phyloP scores from a whole-genome alignment of 2,113 vertebrate species.

The Atractosteus spatula region DNA sequence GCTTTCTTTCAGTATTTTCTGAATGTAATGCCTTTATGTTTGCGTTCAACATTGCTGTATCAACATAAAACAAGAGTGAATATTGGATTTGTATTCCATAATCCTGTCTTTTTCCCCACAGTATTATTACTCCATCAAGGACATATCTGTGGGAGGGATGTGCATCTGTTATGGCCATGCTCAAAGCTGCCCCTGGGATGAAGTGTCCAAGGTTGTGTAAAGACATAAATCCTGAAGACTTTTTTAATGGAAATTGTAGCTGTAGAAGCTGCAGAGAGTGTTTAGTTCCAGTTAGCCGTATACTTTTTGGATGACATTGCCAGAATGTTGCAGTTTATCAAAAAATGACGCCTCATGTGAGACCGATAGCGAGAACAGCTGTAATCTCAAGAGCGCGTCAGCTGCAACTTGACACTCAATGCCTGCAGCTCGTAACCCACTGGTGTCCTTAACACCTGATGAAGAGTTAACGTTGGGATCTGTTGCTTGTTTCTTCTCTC shows the following conservation, averaged over 20 bases:
- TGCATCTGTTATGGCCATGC: slow-evolving; percentile 94
- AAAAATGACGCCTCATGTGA: background rate
- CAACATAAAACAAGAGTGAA: background rate
- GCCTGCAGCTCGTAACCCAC: background rate
- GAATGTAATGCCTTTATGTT: no score
- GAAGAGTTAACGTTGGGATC: background rate
- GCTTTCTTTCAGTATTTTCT: no score
- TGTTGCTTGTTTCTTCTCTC: background rate
- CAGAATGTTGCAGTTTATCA: background rate
- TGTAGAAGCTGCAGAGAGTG: background rate
- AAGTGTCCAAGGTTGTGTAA: slow-evolving; percentile 68
- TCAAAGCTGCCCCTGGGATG: slow-evolving; percentile 86
- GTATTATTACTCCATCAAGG: slow-evolving; percentile 96
- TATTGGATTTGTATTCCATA: no score
- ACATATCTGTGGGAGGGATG: slow-evolving; percentile 93
- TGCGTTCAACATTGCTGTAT: no score
- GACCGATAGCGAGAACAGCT: background rate
- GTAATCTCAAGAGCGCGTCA: background rate
- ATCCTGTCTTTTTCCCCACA: slow-evolving; percentile 39
- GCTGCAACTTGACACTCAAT: slow-evolving; percentile 1
- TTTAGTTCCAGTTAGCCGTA: background rate
- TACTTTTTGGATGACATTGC: background rate
- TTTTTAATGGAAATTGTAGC: background rate
- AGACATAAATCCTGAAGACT: background rate
- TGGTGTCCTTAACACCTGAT: background rate